Conservation (phyloP, 2,888 invertebrate genomes). For the Diabrotica balteata region DNA sequence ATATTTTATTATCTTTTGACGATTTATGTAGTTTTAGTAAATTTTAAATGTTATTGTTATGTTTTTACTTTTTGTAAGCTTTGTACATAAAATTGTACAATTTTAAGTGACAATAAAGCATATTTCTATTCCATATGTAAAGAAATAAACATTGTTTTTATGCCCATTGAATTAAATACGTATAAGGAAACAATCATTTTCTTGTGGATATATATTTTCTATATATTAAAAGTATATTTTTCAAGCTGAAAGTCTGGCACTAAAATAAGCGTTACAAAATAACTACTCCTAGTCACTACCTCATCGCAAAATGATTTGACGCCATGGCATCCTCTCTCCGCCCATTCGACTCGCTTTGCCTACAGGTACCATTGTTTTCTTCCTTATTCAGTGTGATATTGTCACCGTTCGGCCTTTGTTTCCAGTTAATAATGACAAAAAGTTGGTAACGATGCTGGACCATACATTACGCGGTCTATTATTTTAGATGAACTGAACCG, state of each 20-base stretch:
- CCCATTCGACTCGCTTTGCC: constrained; percentile 4
- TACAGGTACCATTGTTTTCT: constrained; percentile 53
- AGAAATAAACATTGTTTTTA: too few species aligned
- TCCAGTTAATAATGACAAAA: constrained; percentile 41
- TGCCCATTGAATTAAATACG: too few species aligned
- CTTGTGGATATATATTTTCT: too few species aligned
- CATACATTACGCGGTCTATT: constrained; percentile 27
- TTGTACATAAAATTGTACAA: too few species aligned
- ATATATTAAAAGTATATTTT: too few species aligned
- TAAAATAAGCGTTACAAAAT: constrained; percentile 7
- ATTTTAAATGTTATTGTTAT: too few species aligned
- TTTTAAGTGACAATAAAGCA: too few species aligned
- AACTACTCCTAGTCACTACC: not conserved
- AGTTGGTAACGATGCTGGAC: constrained; percentile 36
- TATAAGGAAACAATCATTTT: too few species aligned
- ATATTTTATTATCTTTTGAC: too few species aligned
- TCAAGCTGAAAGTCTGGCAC: not conserved
- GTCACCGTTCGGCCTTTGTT: constrained; percentile 40
- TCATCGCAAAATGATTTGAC: not conserved
- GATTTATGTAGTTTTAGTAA: too few species aligned
- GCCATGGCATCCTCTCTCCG: not conserved
- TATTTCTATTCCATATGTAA: too few species aligned
- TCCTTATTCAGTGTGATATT: constrained; percentile 38
- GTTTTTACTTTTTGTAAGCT: too few species aligned
- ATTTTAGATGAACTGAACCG: constrained; percentile 33